Conservation (phyloP, 2,113 vertebrate species). For the Phrynosoma blainvillii region DNA sequence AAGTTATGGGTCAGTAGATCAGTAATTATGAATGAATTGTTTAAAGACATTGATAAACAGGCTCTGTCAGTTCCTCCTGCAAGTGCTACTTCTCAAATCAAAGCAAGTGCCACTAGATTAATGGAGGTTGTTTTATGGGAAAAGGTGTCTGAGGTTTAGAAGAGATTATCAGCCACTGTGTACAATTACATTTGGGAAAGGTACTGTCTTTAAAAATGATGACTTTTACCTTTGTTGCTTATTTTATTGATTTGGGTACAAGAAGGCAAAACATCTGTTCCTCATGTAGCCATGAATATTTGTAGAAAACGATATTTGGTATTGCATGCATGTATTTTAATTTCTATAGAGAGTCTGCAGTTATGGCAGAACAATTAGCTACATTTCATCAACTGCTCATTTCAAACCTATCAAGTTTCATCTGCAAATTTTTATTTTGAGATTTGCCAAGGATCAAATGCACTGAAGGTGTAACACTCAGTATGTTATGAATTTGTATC, state of each 20-base stretch:
- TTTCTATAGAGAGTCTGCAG: not conserved
- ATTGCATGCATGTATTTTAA: not conserved
- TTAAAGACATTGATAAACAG: slow-evolving; percentile 14
- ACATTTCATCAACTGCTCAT: not conserved
- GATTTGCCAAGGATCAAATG: not conserved
- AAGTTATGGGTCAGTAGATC: slow-evolving; percentile 19
- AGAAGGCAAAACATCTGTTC: not conserved
- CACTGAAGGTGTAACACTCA: not conserved
- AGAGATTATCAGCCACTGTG: slow-evolving; percentile 2
- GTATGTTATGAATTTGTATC: not conserved
- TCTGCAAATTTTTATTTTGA: not conserved
- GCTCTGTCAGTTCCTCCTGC: not conserved
- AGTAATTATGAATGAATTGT: slow-evolving; percentile 19
- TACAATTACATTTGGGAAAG: slow-evolving; percentile 4
- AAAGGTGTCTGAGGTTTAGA: slow-evolving; percentile 4
- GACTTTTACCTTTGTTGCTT: not conserved
- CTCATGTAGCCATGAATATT: not conserved
- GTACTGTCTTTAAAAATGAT: slow-evolving; percentile 3
- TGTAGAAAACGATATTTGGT: not conserved
- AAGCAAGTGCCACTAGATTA: slow-evolving; percentile 6
- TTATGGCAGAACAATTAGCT: not conserved
- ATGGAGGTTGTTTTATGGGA: not conserved
- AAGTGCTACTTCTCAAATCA: not conserved
- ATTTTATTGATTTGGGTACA: not conserved
- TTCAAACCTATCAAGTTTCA: not conserved